phyloP scores from a whole-genome alignment of 2,113 vertebrate species.

The Prunella himalayana region DNA sequence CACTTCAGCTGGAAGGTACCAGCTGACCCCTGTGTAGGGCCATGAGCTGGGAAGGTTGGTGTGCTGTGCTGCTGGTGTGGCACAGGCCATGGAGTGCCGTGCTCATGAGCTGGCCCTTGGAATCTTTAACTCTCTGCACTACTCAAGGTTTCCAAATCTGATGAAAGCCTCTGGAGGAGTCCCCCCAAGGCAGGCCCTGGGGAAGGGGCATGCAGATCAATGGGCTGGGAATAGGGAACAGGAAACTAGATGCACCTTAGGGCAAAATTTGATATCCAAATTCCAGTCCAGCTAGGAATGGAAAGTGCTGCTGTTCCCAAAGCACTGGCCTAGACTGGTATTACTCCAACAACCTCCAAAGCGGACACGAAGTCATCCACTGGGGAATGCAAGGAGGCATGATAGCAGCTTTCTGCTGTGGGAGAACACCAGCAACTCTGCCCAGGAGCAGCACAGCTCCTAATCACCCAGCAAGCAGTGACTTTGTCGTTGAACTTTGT shows the following conservation, averaged over 20 bases:
- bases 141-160: not conserved
- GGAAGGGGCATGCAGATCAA: conserved; percentile 16
- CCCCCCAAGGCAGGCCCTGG: not conserved
- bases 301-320: not conserved
- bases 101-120: not conserved
- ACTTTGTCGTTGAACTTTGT: not conserved
- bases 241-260: conserved; percentile 34
- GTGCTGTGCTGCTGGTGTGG: not conserved
- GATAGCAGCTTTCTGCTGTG: not conserved
- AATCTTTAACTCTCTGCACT: not conserved
- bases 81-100: not conserved
- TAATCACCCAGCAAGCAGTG: not conserved
- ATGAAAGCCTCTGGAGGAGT: not conserved
- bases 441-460: not conserved
- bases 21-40: not conserved
- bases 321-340: not conserved
- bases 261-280: conserved; percentile 46
- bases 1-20: not conserved
- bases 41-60: not conserved
- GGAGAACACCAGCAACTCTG: not conserved
- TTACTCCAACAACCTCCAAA: not conserved
- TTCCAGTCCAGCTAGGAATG: not conserved
- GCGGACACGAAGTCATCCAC: not conserved
- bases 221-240: conserved; percentile 28
- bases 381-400: not conserved